Evolutionary conservation across 1,140 invertebrate species (phyloP).

Genomic region (Helicoverpa zea): DNA sequence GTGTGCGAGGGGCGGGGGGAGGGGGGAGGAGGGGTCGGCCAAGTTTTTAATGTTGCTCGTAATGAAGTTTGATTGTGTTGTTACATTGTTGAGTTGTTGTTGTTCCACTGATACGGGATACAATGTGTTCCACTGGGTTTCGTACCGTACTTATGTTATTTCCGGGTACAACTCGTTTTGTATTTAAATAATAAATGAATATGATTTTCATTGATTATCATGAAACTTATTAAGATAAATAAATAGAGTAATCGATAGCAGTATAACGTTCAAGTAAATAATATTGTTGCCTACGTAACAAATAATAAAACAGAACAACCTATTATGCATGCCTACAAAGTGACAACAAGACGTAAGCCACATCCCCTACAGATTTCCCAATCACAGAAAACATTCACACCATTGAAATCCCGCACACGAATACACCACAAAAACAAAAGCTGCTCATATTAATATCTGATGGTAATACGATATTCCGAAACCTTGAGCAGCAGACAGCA

Average conservation of each 20-base stretch:
- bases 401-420: neutral
- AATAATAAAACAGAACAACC: too few relatives aligned
- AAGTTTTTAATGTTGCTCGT: constrained; percentile 31
- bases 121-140: neutral
- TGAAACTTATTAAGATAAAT: too few relatives aligned
- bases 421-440: constrained; percentile 4
- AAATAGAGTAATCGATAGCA: too few relatives aligned
- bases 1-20: neutral
- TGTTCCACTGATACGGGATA: neutral
- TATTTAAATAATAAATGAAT: neutral
- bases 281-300: too few relatives aligned
- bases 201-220: too few relatives aligned
- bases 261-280: too few relatives aligned
- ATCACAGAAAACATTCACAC: neutral
- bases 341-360: neutral
- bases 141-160: neutral
- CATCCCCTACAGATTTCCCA: neutral
- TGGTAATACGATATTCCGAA: constrained; percentile 30
- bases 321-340: too few relatives aligned
- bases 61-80: constrained; percentile 38
- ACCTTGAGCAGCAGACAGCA: constrained; percentile 24
- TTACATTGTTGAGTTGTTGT: constrained; percentile 8
- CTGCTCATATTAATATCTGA: constrained; percentile 33
- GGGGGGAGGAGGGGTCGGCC: neutral
- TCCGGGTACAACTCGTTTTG: neutral